Evolutionary conservation across 1,140 invertebrate genomes (phyloP), one percentile per base, ranked within the genome.

Genomic region (Papilio machaon): DNA sequence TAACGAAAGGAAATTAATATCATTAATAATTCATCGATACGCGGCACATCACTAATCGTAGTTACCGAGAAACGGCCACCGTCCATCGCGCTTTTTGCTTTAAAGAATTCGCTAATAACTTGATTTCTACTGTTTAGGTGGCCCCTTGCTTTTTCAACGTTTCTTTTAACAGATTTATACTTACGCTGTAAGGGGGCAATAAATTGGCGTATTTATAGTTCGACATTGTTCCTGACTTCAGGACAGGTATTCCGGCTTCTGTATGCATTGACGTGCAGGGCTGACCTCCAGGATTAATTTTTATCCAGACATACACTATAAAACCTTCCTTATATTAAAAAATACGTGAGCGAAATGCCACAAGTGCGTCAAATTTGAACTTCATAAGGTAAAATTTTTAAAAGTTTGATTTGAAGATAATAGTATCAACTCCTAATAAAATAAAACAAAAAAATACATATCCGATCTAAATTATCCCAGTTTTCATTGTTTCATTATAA

Each of bases 21-120:
- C 47, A 82, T 83, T 67, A 80, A 81, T 81, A 83, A 76, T 73
- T 23, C 49, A 85, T 84, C 83, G 88, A 84, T 67, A 79, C 4
- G 6, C 75, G 52, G 30, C 81, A 77, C 86, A 86, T 67, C 87
- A 83, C 87, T 90, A 85, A 75, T 49, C 73, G 43, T 52, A 60
- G 52, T 58, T 90, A 88, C 89, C 73, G 30, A 83, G 89, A 91
- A 90, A 19, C 47, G 89, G 81, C 88, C 89, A 90, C 89, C 88
- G 67, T 82, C 43, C 73, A 49, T 75, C 73, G 23, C 73, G 86
- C 87, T 92, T 91, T 92, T 92, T 85, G 81, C 35, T 19, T 8
- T 60, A 23, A 80, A 82, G 87, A 76, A 89, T 90, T 82, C 80
- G 67, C 67, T 92, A 91, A 92, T 91, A 91, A 91, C 90, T 92